Base-by-base conservation (phyloP, 2,797 vertebrate genomes). In the Acanthis flammea region DNA sequence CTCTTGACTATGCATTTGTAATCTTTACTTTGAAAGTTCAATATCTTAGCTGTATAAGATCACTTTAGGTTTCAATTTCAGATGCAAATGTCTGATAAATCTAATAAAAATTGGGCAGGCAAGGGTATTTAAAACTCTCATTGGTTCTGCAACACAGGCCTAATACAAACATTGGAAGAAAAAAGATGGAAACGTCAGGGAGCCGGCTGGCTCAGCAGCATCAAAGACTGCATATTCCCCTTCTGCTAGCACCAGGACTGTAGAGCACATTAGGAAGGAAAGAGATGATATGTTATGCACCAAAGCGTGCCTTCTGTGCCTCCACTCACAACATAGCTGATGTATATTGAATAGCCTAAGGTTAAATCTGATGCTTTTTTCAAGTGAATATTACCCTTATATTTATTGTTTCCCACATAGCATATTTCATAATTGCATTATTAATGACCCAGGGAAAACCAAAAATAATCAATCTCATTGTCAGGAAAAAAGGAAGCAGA, bases 81-180 rank as follows among this genome's bases (percentile, higher is more conserved):
- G 67, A 87, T 91, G 45, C 71, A 97, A 94, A 94, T 58, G 9
- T 67, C 94, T 93, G 88, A 96, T 91, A 96, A 94, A 94, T 74
- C 68, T 94, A 87, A 97, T 91, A 93, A 96, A 97, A 97, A 57
- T 37, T 80, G 91, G 51, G 81, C 86, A 95, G 92, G 51, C 42
- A 73, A 86, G 22, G 51, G 17, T 67, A 95, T 95, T 96, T 97
- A 96, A 97, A 97, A 96, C 57, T 86, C 44, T 95, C 39, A 41
- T 54, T 94, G 85, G 60, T 75, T 94, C 91, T 95, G 88, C 88
- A 86, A 54, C 67, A 61, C 9, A 70, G 7, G 15, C 33, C 22
- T 91, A 95, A 93, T 76, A 74, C 58, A 93, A 61, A 81, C 47
- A 75, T 65, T 65, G 31, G 22, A 37, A 42, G 42, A 42, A 79